Conservation (phyloP, 2,888 invertebrate genomes). For the Encarsia formosa region DNA sequence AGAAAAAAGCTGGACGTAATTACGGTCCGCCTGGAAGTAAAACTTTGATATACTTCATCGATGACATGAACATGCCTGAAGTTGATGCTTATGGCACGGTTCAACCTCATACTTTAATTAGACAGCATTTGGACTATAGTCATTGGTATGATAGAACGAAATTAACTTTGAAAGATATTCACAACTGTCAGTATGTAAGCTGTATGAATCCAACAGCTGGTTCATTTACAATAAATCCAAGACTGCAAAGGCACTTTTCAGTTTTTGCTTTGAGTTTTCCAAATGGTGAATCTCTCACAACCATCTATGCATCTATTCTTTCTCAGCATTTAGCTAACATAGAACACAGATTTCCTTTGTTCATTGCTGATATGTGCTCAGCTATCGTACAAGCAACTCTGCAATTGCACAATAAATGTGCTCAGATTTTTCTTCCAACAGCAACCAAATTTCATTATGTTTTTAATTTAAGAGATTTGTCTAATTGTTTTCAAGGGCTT, state of each 20-base stretch:
- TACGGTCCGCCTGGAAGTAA: slow-evolving; percentile 95
- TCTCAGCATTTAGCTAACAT: slow-evolving; percentile 79
- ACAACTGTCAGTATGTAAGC: slow-evolving; percentile 93
- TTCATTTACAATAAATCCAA: slow-evolving; percentile 92
- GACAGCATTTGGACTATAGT: slow-evolving; percentile 92
- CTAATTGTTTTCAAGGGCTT: slow-evolving; percentile 91
- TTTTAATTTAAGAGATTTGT: slow-evolving; percentile 91
- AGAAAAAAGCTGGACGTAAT: slow-evolving; percentile 90
- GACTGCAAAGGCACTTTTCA: slow-evolving; percentile 85
- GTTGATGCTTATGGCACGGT: slow-evolving; percentile 90
- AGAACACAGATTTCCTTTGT: slow-evolving; percentile 57
- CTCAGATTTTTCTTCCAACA: slow-evolving; percentile 87
- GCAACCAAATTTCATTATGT: slow-evolving; percentile 96
- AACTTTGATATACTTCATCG: slow-evolving; percentile 89
- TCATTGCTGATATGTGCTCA: slow-evolving; percentile 42
- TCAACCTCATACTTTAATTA: slow-evolving; percentile 91
- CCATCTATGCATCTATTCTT: slow-evolving; percentile 86
- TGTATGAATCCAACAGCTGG: slow-evolving; percentile 99
- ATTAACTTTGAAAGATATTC: slow-evolving; percentile 86
- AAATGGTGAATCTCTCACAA: slow-evolving; percentile 75
- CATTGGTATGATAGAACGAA: slow-evolving; percentile 94
- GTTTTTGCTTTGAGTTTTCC: slow-evolving; percentile 84
- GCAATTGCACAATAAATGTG: slow-evolving; percentile 78
- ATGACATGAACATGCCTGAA: slow-evolving; percentile 98
- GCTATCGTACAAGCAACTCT: slow-evolving; percentile 80